Evolutionary conservation across 2,888 invertebrate species (phyloP).

Genomic region (Chromoteleia sp.): DNA sequence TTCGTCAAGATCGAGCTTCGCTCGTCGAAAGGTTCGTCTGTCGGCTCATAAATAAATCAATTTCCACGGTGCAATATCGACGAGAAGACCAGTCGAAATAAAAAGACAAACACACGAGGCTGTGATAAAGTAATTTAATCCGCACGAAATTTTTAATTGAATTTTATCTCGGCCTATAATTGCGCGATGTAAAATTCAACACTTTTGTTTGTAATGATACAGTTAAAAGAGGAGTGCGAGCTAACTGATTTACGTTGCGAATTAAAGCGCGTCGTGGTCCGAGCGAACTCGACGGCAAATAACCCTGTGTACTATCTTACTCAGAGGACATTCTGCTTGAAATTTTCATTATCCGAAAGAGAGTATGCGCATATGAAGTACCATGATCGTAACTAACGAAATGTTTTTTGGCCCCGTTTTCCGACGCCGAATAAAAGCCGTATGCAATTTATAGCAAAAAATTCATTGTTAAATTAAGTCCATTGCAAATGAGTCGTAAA

Average conservation of each 20-base stretch:
- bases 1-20: constrained; percentile 2
- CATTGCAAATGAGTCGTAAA: constrained; percentile 21
- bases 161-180: constrained; percentile 51
- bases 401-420: constrained; percentile 35
- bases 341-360: constrained; percentile 66
- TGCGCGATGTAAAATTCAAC: constrained; percentile 52
- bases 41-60: constrained; percentile 13
- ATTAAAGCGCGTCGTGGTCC: constrained; percentile 57
- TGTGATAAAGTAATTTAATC: constrained; percentile 34
- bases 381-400: constrained; percentile 47
- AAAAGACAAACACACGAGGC: background rate
- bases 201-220: constrained; percentile 58
- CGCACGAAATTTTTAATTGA: constrained; percentile 49
- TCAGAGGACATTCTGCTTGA: constrained; percentile 64
- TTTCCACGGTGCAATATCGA: background rate
- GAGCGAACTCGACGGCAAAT: constrained; percentile 57
- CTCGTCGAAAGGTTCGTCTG: background rate
- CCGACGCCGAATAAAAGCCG: constrained; percentile 27
- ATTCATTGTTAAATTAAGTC: constrained; percentile 40
- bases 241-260: constrained; percentile 64
- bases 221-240: constrained; percentile 39
- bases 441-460: constrained; percentile 40
- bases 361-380: constrained; percentile 55
- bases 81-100: background rate
- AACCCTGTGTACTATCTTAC: constrained; percentile 52